These are phyloP conservation scores for Acrossocheilus wenchowensis DNA, from an alignment of 2,797 vertebrate genomes.

Conservation along the genomic window DNA sequence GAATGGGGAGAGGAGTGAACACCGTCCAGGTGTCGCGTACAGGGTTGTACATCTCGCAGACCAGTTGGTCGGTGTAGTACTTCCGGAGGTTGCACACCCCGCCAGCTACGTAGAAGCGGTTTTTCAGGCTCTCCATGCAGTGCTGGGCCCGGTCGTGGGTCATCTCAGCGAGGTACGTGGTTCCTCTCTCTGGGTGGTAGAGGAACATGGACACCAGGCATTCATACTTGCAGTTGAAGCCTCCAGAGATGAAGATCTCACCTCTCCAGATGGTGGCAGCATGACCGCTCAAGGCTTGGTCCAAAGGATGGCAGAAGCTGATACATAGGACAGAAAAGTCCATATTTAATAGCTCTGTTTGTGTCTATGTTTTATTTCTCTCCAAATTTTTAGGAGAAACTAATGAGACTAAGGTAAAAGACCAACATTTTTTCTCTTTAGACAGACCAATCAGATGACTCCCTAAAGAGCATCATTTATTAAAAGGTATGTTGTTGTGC, in stretches of 20 bases:
- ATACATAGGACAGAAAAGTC: slow-evolving; percentile 9
- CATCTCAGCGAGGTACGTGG: slow-evolving; percentile 74
- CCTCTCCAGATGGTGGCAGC: slow-evolving; percentile 63
- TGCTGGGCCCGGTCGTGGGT: slow-evolving; percentile 75
- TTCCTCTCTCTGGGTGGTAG: slow-evolving; percentile 76
- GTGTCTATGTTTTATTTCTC: not conserved
- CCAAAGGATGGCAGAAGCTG: slow-evolving; percentile 72
- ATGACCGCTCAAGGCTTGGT: slow-evolving; percentile 75
- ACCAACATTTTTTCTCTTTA: not conserved
- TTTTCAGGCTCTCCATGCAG: slow-evolving; percentile 77
- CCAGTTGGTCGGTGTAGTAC: slow-evolving; percentile 76
- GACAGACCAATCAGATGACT: not conserved
- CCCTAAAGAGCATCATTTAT: too few species aligned
- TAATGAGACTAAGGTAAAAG: not conserved
- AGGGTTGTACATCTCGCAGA: slow-evolving; percentile 76
- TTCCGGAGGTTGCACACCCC: slow-evolving; percentile 73
- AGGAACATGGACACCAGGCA: slow-evolving; percentile 76
- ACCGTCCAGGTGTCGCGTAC: slow-evolving; percentile 66
- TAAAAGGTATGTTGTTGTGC: not conserved
- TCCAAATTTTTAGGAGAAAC: not conserved
- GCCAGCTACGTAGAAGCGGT: slow-evolving; percentile 72
- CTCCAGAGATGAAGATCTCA: slow-evolving; percentile 78
- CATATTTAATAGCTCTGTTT: not conserved
- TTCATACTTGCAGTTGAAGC: slow-evolving; percentile 75
- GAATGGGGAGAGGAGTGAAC: slow-evolving; percentile 65